A percentile compares a stretch with the other conserved stretches of the same genome.
Evolutionary conservation across 2,797 vertebrate species (phyloP).

Genomic region (Pangasius djambal): DNA sequence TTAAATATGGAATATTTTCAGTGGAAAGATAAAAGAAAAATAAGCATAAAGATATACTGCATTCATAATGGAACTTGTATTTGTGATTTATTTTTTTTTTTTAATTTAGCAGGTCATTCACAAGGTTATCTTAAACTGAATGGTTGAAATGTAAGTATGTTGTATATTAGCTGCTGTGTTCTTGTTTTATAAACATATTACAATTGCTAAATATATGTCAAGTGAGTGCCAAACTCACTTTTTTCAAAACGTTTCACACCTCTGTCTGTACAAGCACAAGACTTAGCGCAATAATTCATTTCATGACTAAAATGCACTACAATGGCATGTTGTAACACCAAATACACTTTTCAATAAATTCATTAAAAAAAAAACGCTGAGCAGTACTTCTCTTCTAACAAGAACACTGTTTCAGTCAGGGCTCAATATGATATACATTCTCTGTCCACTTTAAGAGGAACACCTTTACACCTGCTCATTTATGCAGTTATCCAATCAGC

Average conservation of each 20-base stretch:
- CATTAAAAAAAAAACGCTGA: not conserved
- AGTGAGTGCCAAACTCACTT: not conserved
- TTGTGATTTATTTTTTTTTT: not conserved
- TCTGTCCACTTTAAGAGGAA: too few relatives aligned
- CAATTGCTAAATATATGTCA: not conserved
- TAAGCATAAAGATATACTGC: not conserved
- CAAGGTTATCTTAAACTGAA: constrained; percentile 41
- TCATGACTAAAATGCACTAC: not conserved
- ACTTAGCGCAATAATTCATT: not conserved
- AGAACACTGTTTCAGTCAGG: not conserved
- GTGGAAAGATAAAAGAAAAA: not conserved
- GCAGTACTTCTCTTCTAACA: not conserved
- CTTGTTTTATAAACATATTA: not conserved
- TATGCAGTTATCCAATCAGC: too few relatives aligned
- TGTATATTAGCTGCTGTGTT: constrained; percentile 1
- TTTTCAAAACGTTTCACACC: not conserved
- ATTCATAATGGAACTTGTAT: not conserved
- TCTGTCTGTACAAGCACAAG: not conserved
- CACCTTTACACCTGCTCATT: too few relatives aligned
- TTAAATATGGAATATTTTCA: not conserved
- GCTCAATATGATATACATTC: not conserved
- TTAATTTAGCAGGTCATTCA: not conserved
- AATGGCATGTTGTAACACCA: not conserved
- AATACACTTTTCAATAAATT: not conserved
- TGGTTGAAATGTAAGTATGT: not conserved